Conservation (phyloP, 64 coral and sea anemone species). For the Dendrophyllia cribrosa region DNA sequence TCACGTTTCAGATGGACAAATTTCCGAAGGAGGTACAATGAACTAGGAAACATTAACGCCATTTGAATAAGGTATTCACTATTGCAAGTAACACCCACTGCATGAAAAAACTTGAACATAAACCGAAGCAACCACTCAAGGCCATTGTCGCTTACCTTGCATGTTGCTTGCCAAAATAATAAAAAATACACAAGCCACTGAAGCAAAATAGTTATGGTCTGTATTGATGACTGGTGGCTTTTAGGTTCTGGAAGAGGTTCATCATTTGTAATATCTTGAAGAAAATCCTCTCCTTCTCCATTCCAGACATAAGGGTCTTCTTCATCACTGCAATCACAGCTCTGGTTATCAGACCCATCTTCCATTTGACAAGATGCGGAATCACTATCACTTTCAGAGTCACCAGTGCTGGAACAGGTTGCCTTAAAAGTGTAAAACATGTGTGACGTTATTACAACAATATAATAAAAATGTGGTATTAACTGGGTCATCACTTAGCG, state of each 20-base stretch:
- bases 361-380: not conserved
- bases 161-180: conserved; percentile 45
- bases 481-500: no score
- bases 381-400: not conserved
- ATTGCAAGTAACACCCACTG: conserved; percentile 14
- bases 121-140: conserved; percentile 66
- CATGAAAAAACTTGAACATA: conserved; percentile 49
- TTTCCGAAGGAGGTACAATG: conserved; percentile 35
- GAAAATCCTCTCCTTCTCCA: not conserved
- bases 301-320: conserved; percentile 5
- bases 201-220: conserved; percentile 23
- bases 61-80: conserved; percentile 23
- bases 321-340: not conserved
- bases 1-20: conserved; percentile 29
- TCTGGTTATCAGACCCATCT: not conserved
- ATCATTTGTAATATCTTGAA: not conserved
- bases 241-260: conserved; percentile 33
- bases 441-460: not conserved
- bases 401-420: not conserved
- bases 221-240: not conserved
- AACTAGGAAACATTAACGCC: conserved; percentile 59
- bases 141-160: conserved; percentile 63
- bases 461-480: no score
- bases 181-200: conserved; percentile 63
- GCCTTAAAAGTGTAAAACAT: not conserved